Base-by-base conservation (phyloP, 2,113 vertebrate species). In the Probosciger aterrimus region DNA sequence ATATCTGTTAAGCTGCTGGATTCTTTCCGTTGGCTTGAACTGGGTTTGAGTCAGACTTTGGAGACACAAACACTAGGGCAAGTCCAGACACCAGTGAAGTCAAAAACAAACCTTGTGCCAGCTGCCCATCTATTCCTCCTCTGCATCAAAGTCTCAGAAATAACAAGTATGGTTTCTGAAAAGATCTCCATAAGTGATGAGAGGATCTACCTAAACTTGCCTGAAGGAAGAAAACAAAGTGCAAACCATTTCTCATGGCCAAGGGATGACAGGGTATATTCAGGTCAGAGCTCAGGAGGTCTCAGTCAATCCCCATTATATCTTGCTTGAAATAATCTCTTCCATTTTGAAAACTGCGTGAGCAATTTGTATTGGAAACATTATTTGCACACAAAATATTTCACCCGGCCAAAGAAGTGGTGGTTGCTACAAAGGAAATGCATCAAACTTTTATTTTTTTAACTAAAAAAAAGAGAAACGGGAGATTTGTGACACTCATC, bases 41-140 rank as follows among this genome's bases (percentile, higher is more conserved):
- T 7, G 74, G 52, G 69, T 68, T 97, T 97, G 96, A 96, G 94
- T 97, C 96, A 97, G 91, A 91, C 81, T 73, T 39, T 10, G 27
- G 77, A 97, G 95, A 86, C 83, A 85, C 86, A 97, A 95, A 97
- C 91, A 92, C 27, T 74, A 89, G 8, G 41, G 86, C 91, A 92
- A 92, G 81, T 55, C 94, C 95, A 97, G 94, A 96, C 93, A 84
- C 52, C 74, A 84, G 77, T 41, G 39, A 39, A 95, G 81, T 95
- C 33, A 89, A 92, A 96, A 96, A 96, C 95, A 97, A 92, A 68
- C 53, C 81, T 79, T 57, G 39, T 95, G 91, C 95, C 95, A 96
- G 84, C 86, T 93, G 94, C 68, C 91, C 86, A 92, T 96, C 96
- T 60, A 91, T 55, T 65, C n/a, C 49, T 69, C 71, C 59, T 63